These are phyloP conservation scores for Coleophora deauratella DNA, from an alignment of 2,888 invertebrate genomes.

Conservation along the genomic window DNA sequence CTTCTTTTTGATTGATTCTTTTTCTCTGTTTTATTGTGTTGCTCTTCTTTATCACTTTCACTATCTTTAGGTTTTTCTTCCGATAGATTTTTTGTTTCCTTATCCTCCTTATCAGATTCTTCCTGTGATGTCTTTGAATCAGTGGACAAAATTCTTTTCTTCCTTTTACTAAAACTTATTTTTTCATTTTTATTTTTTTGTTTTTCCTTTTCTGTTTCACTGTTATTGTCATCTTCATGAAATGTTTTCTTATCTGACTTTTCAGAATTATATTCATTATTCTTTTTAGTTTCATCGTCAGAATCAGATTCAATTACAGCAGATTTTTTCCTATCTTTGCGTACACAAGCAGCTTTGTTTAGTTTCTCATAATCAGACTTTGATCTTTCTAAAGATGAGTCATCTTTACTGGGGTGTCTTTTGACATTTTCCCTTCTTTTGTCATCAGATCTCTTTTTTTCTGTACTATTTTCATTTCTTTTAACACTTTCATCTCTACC, in stretches of 20 bases:
- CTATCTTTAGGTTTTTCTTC: no score
- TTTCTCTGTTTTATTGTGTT: no score
- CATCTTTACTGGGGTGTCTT: neutral
- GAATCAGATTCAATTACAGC: conserved; percentile 27
- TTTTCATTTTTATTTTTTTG: neutral
- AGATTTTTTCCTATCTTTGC: conserved; percentile 6
- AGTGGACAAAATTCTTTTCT: no score
- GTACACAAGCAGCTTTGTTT: no score
- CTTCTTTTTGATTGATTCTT: no score
- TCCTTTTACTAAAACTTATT: no score
- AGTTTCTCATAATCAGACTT: no score
- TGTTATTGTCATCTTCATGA: conserved; percentile 1
- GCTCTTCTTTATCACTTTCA: no score
- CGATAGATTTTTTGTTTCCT: no score
- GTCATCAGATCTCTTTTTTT: neutral
- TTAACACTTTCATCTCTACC: neutral
- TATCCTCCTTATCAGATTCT: no score
- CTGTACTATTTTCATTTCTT: neutral
- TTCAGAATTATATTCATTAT: conserved; percentile 2
- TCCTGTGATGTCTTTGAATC: no score
- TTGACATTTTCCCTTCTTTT: neutral
- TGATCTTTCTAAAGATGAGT: no score
- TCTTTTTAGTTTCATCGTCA: conserved; percentile 20
- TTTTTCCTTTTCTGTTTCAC: neutral
- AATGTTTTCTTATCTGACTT: conserved; percentile 1